Base-by-base conservation (phyloP, 2,888 invertebrate species). In the Melanotus villosus region DNA sequence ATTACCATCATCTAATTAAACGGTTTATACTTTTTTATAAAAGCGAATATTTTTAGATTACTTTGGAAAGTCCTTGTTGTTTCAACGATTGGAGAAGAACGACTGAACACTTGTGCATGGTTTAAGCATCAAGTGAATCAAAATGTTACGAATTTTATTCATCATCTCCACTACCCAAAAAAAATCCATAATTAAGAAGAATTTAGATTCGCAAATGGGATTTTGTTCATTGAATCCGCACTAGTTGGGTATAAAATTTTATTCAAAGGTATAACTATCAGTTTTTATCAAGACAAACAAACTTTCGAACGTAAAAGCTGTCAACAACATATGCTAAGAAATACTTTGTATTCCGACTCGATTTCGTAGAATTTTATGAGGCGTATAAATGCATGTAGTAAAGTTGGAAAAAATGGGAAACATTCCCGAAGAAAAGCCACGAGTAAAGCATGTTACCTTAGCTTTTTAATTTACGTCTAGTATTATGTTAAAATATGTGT, bases 261-360 rank as follows among this genome's bases (percentile, higher is more conserved):
- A n/a, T n/a, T n/a, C n/a, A n/a, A n/a, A n/a, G n/a, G n/a, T n/a
- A n/a, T n/a, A n/a, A n/a, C n/a, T n/a, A n/a, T n/a, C n/a, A n/a
- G n/a, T n/a, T n/a, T n/a, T n/a, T n/a, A n/a, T 43, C 43, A 18
- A 43, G 19, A 50, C 12, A 50, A 50, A 50, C 50, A 50, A 50
- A 50, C 30, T 30, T 50, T 26, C 10, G 50, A 30, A 50, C 30
- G 50, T 23, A 50, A 50, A 50, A 50, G 26, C 50, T 50, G 50
- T 50, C 50, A 26, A 50, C 50, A 50, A 50, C 50, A 50, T 50
- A 50, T 50, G 50, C 30, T 50, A 30, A 50, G 50, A 50, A 50
- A 50, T 50, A 30, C 50, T 50, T 50, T 50, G 50, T 50, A 50
- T 50, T 50, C 50, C 50, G 26, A 23, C 50, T 50, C 30, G 26